Evolutionary conservation across 2,888 invertebrate genomes (phyloP), one percentile per base, ranked within the genome.

Genomic region (Lithophane socia): DNA sequence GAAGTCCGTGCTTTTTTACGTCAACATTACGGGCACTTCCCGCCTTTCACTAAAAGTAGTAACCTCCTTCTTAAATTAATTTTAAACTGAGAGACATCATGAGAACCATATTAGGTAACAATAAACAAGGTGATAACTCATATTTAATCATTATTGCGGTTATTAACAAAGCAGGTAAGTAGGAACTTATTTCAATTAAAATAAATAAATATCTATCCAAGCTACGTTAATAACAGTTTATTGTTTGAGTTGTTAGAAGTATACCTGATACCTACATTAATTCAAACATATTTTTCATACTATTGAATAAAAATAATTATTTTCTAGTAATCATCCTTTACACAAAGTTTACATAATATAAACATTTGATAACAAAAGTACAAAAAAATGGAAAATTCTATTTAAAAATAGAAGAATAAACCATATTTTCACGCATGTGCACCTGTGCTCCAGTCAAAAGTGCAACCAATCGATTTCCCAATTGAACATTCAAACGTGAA

Each of bases 381-480:
- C 1, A 0, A 42, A 66, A 42, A 65, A 18, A 0, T n/a, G 12
- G 16, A n/a, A 49, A 13, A 47, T 61, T 71, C 12, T 52, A 21
- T 24, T 24, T 13, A 9, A 29, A n/a, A 67, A 49, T 68, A 60
- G 10, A 37, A 69, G 5, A 54, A 78, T 16, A 69, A 60, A 56
- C 49, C 21, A 18, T 13, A 65, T 7, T 42, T 21, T 42, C 47
- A 82, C 82, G 75, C 82, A 85, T 67, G 67, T 85, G 75, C 85
- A 81, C 64, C 68, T 9, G 37, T 44, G 18, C n/a, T 44, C 66
- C n/a, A 2, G 18, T 68, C 54, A 54, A 68, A 65, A 82, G 68
- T 83, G 83, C 86, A 86, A 72, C 65, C 72, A 78, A 83, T 84
- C 83, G 83, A 87, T 76, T 66, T 29, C 54, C 65, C 54, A 86